phyloP scores from a whole-genome alignment of 2,888 invertebrate species.

The Lissocephala sabroskyi region DNA sequence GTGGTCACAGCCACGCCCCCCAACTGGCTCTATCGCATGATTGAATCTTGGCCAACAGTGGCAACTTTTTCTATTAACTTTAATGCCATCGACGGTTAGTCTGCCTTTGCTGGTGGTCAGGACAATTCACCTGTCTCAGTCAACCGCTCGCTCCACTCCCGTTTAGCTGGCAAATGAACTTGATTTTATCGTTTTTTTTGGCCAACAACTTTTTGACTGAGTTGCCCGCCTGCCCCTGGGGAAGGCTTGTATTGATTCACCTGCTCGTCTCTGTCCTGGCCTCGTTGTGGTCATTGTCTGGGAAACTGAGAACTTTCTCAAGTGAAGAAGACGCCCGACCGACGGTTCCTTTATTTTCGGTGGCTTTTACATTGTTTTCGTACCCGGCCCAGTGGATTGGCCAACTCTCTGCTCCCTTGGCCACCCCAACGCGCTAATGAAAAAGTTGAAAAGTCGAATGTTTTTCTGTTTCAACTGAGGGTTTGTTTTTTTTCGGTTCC shows the following conservation, averaged over 20 bases:
- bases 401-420: conserved; percentile 7
- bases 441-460: conserved; percentile 62
- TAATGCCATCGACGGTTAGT: conserved; percentile 37
- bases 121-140: conserved; percentile 29
- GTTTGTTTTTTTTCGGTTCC: conserved; percentile 19
- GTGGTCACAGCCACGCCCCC: too few species aligned
- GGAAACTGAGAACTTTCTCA: conserved; percentile 38
- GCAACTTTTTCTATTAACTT: conserved; percentile 64
- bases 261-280: background rate
- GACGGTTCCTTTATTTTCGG: too few species aligned
- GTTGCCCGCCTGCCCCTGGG: background rate
- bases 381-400: conserved; percentile 16
- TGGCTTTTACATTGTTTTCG: conserved; percentile 45
- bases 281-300: background rate
- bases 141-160: conserved; percentile 28
- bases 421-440: conserved; percentile 46
- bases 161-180: conserved; percentile 59
- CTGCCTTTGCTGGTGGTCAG: conserved; percentile 12
- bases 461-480: conserved; percentile 25
- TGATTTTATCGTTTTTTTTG: conserved; percentile 53
- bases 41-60: conserved; percentile 65
- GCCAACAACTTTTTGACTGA: too few species aligned
- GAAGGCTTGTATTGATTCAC: background rate
- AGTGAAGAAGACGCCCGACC: too few species aligned
- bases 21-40: conserved; percentile 54